A percentile compares a stretch with the other conserved stretches of the same genome.
These are phyloP conservation scores for Sceliomorpha sp. DNA, from an alignment of 2,888 invertebrate genomes.

Conservation along the genomic window DNA sequence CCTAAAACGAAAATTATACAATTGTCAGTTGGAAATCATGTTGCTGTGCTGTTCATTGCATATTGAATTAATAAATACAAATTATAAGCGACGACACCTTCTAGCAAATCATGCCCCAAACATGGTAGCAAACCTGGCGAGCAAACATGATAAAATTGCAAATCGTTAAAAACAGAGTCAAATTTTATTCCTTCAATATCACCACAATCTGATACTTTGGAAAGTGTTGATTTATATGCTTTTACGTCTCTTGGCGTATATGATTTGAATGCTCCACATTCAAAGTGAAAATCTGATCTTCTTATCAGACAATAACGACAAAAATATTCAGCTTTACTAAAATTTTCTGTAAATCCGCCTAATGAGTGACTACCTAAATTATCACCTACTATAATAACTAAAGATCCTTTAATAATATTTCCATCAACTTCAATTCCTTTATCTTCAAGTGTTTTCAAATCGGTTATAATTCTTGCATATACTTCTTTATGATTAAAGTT, in stretches of 20 bases:
- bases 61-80: no score
- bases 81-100: constrained; percentile 34
- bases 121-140: constrained; percentile 51
- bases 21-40: constrained; percentile 6
- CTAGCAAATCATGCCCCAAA: constrained; percentile 51
- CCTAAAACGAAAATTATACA: constrained; percentile 64
- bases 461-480: constrained; percentile 56
- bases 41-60: no score
- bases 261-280: not conserved
- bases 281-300: not conserved
- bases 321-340: constrained; percentile 47
- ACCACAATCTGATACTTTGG: not conserved
- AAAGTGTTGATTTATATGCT: constrained; percentile 5
- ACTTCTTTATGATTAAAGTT: constrained; percentile 60
- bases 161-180: constrained; percentile 49
- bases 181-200: constrained; percentile 42
- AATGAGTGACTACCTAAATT: constrained; percentile 61
- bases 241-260: constrained; percentile 2
- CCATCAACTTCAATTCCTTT: constrained; percentile 49
- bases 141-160: constrained; percentile 47
- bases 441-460: constrained; percentile 61
- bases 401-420: constrained; percentile 55
- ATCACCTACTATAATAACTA: constrained; percentile 56
- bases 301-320: constrained; percentile 31
- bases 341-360: constrained; percentile 66